Conservation (phyloP, 2,113 vertebrate genomes). For the Fulmarus glacialis region DNA sequence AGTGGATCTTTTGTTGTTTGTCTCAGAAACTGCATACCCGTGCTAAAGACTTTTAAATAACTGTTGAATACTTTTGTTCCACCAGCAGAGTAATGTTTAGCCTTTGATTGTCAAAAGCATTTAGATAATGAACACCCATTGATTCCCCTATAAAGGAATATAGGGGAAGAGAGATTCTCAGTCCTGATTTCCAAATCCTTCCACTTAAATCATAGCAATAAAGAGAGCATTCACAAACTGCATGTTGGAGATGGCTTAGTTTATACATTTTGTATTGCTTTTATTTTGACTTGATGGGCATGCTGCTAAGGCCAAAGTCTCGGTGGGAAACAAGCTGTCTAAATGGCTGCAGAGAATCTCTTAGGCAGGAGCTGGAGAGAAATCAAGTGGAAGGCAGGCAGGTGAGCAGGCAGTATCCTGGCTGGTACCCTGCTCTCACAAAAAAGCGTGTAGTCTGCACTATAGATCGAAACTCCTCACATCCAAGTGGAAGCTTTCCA, state of each 20-base stretch:
- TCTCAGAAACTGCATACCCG: neutral
- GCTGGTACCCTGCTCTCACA: neutral
- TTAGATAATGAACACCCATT: neutral
- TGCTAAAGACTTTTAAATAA: neutral
- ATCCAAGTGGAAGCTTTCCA: neutral
- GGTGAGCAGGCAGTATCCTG: neutral
- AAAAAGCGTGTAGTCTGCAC: neutral
- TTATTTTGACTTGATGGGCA: neutral
- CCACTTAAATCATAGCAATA: neutral
- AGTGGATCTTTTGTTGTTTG: neutral
- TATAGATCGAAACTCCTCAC: fast-evolving
- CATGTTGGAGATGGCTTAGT: neutral
- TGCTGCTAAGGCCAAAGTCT: neutral
- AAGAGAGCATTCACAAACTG: neutral
- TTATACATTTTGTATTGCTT: neutral
- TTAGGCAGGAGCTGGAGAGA: neutral
- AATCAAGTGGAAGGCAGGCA: neutral
- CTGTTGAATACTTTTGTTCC: neutral
- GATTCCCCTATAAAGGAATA: neutral
- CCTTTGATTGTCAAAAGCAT: neutral
- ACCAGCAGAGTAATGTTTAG: neutral
- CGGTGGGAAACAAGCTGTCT: neutral
- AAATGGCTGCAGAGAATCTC: neutral
- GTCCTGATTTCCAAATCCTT: neutral
- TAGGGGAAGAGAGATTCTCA: neutral